Base-by-base conservation (phyloP, 1,140 invertebrate genomes). In the Steinernema feltiae region DNA sequence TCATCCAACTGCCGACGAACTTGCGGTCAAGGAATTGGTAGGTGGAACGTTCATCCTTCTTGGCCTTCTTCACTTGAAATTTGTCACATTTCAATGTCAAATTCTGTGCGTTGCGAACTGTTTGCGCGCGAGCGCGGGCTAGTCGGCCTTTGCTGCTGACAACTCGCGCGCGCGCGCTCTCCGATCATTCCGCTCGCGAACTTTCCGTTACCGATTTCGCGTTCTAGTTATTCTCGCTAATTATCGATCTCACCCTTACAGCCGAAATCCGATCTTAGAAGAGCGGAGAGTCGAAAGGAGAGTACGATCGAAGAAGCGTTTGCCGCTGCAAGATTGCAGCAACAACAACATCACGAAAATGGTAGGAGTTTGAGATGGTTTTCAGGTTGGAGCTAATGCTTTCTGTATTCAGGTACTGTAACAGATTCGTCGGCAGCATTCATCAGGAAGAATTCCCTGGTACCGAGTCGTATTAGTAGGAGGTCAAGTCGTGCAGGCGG, bases 391-490 rank as follows among this genome's bases (percentile, higher is more conserved):
- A 46, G 41, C n/a, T n/a, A n/a, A n/a, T 46, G 41, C n/a, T n/a
- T 63, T 63, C 53, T 3, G 24, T 74, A 1, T 72, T 17, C 27
- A 74, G 29, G 30, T 18, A 29, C 21, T n/a, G n/a, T n/a, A 73
- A 72, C 30, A 1, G 35, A 32, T 29, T 69, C 48, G 53, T 73
- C 48, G 18, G 1, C 30, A 1, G 30, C 31, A 24, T 30, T 79
- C 27, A 70, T 71, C 35, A 17, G 78, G 48, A 70, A 72, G 35
- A 79, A 79, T 69, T 79, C 78, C 1, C 48, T 79, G 32, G 72
- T 78, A 1, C 69, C 78, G 15, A 70, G 72, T 24, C 73, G 78
- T 18, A 78, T 79, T 70, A 79, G 78, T 48, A 63, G 78, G 72
- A 77, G 78, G 35, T 63, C 53, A 32, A 72, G 27, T 79, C 73